Evolutionary conservation across 2,888 invertebrate genomes (phyloP), one percentile per base, ranked within the genome.

Genomic region (Cenopis cana): DNA sequence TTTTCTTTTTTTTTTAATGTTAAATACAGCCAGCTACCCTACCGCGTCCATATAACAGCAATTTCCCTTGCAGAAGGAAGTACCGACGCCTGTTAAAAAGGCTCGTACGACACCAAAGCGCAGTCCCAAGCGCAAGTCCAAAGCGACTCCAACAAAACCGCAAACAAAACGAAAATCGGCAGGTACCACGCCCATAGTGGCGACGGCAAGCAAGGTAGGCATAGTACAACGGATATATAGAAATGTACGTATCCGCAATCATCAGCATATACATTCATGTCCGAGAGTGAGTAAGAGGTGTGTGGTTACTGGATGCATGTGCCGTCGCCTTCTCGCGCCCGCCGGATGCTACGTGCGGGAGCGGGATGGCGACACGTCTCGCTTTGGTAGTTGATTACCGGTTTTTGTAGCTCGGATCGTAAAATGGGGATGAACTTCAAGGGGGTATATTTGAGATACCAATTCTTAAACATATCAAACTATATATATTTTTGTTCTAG

Each of bases 221-320:
- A 93, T 94, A 89, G 93, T 94, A 86, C 93, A 89, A 85, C 93
- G 94, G 94, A 94, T 94, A 86, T 94, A 94, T 94, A 93, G 91
- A 94, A 89, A 93, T 91, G 94, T 94, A 94, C 94, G 94, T 94
- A 94, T 91, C 91, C 83, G 88, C 89, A 79, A 85, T 86, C 89
- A 89, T 86, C 91, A 81, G 82, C 82, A 87, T 84, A 77, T 88
- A 90, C 89, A 87, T 88, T 86, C 90, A 84, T 85, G 85, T 85
- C 77, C 76, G 79, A 79, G 82, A 81, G 84, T 85, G 85, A 82
- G 65, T 69, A 80, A 74, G 73, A 74, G 69, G 71, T 73, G 73
- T 73, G 72, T 70, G 74, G 38, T 60, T 64, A 69, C 49, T 72
- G 72, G 65, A 61, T 68, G 81, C 78, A 70, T 74, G 72, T 75